Conservation (phyloP, 1,140 invertebrate species). For the Pachyrhynchus sulphureomaculatus region DNA sequence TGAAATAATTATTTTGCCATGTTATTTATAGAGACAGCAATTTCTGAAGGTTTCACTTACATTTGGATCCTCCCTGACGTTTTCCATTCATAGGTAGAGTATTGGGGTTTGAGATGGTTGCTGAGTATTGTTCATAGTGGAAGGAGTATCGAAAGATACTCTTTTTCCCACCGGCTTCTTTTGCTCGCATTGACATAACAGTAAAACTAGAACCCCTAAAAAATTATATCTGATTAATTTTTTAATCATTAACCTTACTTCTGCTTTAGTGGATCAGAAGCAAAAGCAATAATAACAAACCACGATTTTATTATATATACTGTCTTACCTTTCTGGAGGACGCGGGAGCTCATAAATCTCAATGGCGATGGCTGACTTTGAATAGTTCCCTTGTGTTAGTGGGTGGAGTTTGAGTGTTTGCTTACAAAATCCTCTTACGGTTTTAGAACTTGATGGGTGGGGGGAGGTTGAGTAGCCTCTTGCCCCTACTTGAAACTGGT, state of each 20-base stretch:
- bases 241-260: neutral
- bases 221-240: neutral
- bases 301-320: neutral
- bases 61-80: slow-evolving; percentile 76
- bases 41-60: slow-evolving; percentile 63
- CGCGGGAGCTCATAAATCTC: slow-evolving; percentile 26
- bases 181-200: slow-evolving; percentile 68
- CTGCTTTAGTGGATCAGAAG: too few relatives aligned
- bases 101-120: slow-evolving; percentile 49
- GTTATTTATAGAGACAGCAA: too few relatives aligned
- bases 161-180: slow-evolving; percentile 53
- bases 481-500: slow-evolving; percentile 34
- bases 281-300: neutral
- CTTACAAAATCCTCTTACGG: slow-evolving; percentile 34
- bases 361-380: slow-evolving; percentile 38
- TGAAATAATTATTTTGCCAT: too few relatives aligned
- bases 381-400: slow-evolving; percentile 8
- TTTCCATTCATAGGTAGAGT: slow-evolving; percentile 54
- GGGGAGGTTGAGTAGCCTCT: slow-evolving; percentile 39
- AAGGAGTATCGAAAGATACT: slow-evolving; percentile 48
- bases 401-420: slow-evolving; percentile 11
- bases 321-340: slow-evolving; percentile 30
- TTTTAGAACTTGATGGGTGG: slow-evolving; percentile 49
- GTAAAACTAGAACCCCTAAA: slow-evolving; percentile 75
- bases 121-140: slow-evolving; percentile 42